These are phyloP conservation scores for Phaonia tiefii DNA, from an alignment of 2,888 invertebrate species.

Conservation along the genomic window DNA sequence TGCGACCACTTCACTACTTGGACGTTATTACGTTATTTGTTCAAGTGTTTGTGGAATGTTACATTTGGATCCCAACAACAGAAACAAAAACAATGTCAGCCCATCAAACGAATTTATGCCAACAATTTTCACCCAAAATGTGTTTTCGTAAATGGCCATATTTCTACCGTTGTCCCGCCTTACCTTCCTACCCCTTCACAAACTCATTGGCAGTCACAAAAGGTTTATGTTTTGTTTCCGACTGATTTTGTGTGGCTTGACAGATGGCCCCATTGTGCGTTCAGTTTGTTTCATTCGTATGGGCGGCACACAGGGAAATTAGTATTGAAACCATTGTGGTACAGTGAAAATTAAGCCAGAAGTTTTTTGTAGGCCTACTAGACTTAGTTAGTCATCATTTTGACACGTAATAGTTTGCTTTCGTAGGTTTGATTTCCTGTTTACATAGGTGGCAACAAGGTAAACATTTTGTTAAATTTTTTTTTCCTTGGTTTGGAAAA, in stretches of 20 bases:
- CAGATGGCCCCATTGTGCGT: neutral
- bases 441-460: no score
- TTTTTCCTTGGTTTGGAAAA: no score
- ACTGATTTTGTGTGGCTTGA: neutral
- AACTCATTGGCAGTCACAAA: neutral
- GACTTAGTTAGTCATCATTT: neutral
- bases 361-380: neutral
- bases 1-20: slow-evolving; percentile 29
- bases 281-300: slow-evolving; percentile 24
- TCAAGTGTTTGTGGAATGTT: slow-evolving; percentile 68
- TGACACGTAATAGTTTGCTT: neutral
- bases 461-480: no score
- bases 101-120: neutral
- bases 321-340: slow-evolving; percentile 35
- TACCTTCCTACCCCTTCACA: neutral
- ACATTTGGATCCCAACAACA: slow-evolving; percentile 32
- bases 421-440: no score
- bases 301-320: slow-evolving; percentile 41
- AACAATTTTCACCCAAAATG: slow-evolving; percentile 44
- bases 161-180: neutral
- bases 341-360: slow-evolving; percentile 1
- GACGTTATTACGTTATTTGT: slow-evolving; percentile 62
- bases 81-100: neutral
- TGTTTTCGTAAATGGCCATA: slow-evolving; percentile 48
- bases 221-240: neutral